Evolutionary conservation across 2,113 vertebrate species (phyloP).

Genomic region (Erythrocebus patas): DNA sequence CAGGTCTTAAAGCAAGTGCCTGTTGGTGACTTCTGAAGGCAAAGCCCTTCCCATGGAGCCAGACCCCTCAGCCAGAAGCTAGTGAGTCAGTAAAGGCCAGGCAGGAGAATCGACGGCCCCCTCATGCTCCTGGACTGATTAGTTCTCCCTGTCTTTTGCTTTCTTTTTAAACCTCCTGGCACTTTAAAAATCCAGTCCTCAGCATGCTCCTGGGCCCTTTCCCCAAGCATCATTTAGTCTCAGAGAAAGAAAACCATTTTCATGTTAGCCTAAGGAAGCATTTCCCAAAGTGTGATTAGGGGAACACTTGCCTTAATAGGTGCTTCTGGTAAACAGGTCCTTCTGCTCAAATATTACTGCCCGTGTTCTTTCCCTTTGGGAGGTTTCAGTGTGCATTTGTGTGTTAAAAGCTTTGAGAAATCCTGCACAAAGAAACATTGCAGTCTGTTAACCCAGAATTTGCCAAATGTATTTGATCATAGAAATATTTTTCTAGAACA

Average conservation of each 20-base stretch:
- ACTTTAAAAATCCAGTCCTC: background rate
- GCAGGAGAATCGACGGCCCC: background rate
- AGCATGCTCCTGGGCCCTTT: background rate
- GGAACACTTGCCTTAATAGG: background rate
- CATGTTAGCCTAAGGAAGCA: constrained; percentile 18
- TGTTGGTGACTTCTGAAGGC: background rate
- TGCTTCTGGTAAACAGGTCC: background rate
- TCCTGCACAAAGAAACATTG: background rate
- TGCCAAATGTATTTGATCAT: background rate
- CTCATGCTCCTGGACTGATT: background rate
- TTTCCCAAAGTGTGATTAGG: constrained; percentile 7
- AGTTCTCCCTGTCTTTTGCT: background rate
- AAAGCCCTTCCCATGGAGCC: background rate
- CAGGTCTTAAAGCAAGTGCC: background rate
- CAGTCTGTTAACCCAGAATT: background rate
- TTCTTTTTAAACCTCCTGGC: background rate
- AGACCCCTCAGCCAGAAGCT: background rate
- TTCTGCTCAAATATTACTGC: background rate
- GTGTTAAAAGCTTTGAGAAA: background rate
- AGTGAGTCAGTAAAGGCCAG: background rate
- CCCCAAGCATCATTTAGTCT: background rate
- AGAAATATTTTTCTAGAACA: background rate
- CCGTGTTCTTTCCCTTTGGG: background rate
- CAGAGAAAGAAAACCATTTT: background rate
- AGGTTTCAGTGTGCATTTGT: background rate